Evolutionary conservation across 2,113 vertebrate species (phyloP).

Genomic region (Thalassoma bifasciatum): DNA sequence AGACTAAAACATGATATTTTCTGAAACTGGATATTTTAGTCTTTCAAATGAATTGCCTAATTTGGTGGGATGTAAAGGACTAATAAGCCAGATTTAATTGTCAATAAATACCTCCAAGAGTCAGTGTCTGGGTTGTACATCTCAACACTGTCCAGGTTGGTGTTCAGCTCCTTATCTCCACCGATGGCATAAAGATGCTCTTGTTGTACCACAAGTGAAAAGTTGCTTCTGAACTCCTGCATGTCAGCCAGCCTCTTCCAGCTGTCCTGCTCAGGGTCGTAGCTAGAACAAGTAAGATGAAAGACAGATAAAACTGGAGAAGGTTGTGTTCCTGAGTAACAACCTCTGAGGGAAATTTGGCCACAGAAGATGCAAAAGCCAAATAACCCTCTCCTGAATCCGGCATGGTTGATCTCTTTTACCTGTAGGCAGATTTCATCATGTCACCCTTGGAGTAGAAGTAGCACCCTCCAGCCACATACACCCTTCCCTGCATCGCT

Average conservation of each 20-base stretch:
- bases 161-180: conserved; percentile 80
- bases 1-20: too few relatives aligned
- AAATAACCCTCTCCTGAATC: background rate
- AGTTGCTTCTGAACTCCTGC: conserved; percentile 81
- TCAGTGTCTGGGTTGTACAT: conserved; percentile 75
- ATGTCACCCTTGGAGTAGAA: conserved; percentile 86
- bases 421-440: conserved; percentile 91
- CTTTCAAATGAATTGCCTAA: too few relatives aligned
- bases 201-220: conserved; percentile 64
- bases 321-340: background rate
- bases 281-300: conserved; percentile 48
- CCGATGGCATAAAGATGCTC: conserved; percentile 77
- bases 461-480: conserved; percentile 89
- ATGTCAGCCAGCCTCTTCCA: conserved; percentile 81
- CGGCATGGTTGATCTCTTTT: conserved; percentile 5
- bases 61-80: too few relatives aligned
- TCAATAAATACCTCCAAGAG: conserved; percentile 78
- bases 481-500: conserved; percentile 81
- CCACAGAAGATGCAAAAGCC: too few relatives aligned
- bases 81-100: too few relatives aligned
- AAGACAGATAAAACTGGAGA: background rate
- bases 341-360: too few relatives aligned
- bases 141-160: conserved; percentile 81
- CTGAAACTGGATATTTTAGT: too few relatives aligned
- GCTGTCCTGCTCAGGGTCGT: conserved; percentile 65